Conservation (phyloP, 2,113 vertebrate genomes). For the Macroglossus sobrinus region DNA sequence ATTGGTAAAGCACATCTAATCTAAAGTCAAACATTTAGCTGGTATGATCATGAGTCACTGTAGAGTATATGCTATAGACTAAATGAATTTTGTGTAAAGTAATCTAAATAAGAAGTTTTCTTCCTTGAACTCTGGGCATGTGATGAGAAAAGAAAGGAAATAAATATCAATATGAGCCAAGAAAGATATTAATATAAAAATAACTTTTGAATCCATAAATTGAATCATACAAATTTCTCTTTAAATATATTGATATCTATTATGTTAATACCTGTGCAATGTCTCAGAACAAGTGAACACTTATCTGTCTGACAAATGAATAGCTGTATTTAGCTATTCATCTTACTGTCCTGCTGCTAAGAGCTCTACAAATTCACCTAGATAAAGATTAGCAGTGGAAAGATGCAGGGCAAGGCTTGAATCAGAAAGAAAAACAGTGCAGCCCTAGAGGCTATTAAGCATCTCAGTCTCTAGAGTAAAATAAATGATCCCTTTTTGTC, state of each 20-base stretch:
- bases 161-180: neutral
- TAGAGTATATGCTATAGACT: neutral
- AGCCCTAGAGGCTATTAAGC: neutral
- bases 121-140: neutral
- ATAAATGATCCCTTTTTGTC: neutral
- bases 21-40: neutral
- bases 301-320: slow-evolving; percentile 11
- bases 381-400: neutral
- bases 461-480: neutral
- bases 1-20: neutral
- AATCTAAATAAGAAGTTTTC: neutral
- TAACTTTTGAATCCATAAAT: neutral
- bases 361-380: neutral
- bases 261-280: neutral
- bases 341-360: neutral
- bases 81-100: neutral
- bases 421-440: neutral
- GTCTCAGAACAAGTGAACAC: neutral
- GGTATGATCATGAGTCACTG: neutral
- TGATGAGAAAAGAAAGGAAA: neutral
- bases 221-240: neutral
- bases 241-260: neutral
- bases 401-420: neutral
- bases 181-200: slow-evolving; percentile 13
- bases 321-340: neutral